Base-by-base conservation (phyloP, 2,113 vertebrate species). In the Phrynosoma blainvillii region DNA sequence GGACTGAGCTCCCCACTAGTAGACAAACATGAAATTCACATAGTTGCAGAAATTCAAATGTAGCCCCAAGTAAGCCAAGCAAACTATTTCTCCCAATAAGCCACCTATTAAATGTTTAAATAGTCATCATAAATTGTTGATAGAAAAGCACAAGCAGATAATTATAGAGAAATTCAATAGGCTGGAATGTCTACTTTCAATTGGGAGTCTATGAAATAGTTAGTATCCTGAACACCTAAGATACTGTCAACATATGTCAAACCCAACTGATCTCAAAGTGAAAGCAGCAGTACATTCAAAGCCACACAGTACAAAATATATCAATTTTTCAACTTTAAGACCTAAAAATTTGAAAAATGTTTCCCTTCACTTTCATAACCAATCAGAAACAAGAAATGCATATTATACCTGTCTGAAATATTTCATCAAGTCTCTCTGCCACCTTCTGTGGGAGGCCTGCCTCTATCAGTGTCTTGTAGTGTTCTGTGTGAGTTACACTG, bases 341-440 rank as follows among this genome's bases (percentile, higher is more conserved):
- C 94, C 96, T 96, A 94, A 96, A 96, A 96, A 96, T 95, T 96
- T 94, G 96, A 96, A 96, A 96, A 95, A 96, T 95, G 95, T 96
- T 97, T 94, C 96, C 95, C 97, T 97, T 97, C 96, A 94, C 97
- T 97, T 97, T 97, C 96, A 97, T 96, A 97, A 97, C 96, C 97
- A 97, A 90, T 97, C 97, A 97, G 96, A 97, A 97, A 97, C 96
- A 97, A 97, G 96, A 97, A 97, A 97, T 97, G 96, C 95, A 97
- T 97, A 97, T 97, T 97, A 97, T 96, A 98, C 98, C 98, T 96
- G 98, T 99, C 97, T 98, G 98, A 97, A 99, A 99, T 97, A 99
- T 99, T 97, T 99, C 98, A 97, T 99, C 98, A 96, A 99, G 97
- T 96, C 98, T 99, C 95, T 99, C 98, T 93, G 98, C 98, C 95